Conservation (phyloP, 2,113 vertebrate species). For the Brachyhypopomus gauderio region DNA sequence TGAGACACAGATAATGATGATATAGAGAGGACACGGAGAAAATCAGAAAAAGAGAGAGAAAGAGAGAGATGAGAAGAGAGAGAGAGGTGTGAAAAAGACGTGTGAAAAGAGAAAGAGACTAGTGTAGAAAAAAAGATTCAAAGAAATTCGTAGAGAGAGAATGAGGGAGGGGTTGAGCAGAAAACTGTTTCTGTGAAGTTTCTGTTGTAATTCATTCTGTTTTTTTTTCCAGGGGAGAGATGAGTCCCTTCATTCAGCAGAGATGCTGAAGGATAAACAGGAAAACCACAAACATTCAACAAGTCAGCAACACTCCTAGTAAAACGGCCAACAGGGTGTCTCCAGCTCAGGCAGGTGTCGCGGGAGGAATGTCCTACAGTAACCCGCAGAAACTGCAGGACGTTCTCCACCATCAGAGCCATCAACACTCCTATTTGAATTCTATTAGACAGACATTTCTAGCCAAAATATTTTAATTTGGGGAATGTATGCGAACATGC, state of each 20-base stretch:
- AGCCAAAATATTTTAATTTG: no score
- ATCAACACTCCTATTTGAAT: neutral
- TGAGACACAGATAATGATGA: no score
- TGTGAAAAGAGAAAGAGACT: neutral
- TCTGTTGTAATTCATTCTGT: conserved; percentile 21
- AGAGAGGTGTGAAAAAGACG: neutral
- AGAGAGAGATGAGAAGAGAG: neutral
- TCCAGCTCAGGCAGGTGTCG: conserved; percentile 60
- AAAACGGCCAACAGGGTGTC: conserved; percentile 42
- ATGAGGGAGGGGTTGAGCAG: neutral
- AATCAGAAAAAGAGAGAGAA: neutral
- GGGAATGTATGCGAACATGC: no score
- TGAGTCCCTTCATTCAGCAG: neutral
- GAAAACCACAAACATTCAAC: conserved; percentile 62
- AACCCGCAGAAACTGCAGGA: conserved; percentile 53
- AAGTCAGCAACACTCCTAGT: conserved; percentile 58
- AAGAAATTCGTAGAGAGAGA: neutral
- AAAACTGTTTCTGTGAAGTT: conserved; percentile 16
- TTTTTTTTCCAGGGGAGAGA: neutral
- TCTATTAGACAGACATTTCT: neutral
- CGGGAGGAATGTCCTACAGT: conserved; percentile 59
- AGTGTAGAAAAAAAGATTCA: neutral
- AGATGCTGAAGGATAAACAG: conserved; percentile 61
- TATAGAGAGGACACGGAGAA: neutral
- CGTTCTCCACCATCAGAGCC: neutral